Base-by-base conservation (phyloP, 2,888 invertebrate genomes). In the Lithophane ornitopus region DNA sequence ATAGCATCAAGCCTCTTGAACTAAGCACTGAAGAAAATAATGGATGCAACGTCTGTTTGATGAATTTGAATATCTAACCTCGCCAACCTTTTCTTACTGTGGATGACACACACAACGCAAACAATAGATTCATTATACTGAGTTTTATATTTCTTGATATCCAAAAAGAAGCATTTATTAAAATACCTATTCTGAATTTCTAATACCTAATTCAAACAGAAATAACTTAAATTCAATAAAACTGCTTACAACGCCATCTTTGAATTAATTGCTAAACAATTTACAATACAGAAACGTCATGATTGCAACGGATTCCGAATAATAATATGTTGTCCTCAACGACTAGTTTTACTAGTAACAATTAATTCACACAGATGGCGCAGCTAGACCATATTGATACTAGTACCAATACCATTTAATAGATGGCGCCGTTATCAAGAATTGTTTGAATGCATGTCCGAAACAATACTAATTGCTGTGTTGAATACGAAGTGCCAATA, bases 391-490 rank as follows among this genome's bases (percentile, higher is more conserved):
- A 3, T 0, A 1, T 14, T 22, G 1, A 1, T 22, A 26, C 0
- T 41, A 52, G 26, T 74, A 34, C 26, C 1, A 0, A 0, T 0
- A 0, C 0, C 0, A 11, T 11, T 12, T 0, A n/a, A 75, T 74
- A 87, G 89, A 88, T 89, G 87, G 78, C 85, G 76, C 19, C 73
- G 12, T 56, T 39, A 8, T 6, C n/a, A 68, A 19, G 0, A 0
- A 11, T 0, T 0, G 3, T 26, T 67, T n/a, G 0, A 0, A 3
- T 12, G 1, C 0, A 8, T 3, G 2, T 7, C 4, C 14, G 22
- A 28, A 46, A 1, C 2, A 46, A 19, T 46, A 19, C 16, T 19
- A n/a, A n/a, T n/a, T 56, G 34, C 0, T 4, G 12, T 6, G 11
- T 11, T n/a, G 3, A 0, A 14, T 19, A 7, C 26, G 3, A 19